Evolutionary conservation across 2,113 vertebrate species (phyloP).

Genomic region (Sylvietta virens): DNA sequence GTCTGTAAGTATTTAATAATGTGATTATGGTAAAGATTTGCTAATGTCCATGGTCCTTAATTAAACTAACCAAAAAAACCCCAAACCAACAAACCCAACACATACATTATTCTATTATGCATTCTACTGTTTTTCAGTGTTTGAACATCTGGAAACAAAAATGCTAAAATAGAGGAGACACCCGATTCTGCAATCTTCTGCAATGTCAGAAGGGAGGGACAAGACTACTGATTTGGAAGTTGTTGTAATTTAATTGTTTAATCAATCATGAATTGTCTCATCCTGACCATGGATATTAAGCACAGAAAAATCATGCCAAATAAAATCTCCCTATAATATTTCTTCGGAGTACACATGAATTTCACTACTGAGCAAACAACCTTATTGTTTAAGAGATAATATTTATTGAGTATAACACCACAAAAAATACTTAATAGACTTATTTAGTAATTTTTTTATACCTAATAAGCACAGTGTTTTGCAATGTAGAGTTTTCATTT

Average conservation of each 20-base stretch:
- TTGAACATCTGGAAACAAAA: background rate
- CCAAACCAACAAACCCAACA: background rate
- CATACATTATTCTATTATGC: fast-evolving
- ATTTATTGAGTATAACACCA: background rate
- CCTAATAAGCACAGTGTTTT: background rate
- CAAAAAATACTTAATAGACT: background rate
- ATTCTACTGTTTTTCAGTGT: background rate
- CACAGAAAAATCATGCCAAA: background rate
- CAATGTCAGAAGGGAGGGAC: background rate
- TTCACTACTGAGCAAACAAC: background rate
- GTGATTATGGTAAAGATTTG: background rate
- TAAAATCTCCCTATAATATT: background rate
- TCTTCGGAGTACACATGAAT: background rate
- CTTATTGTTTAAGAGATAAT: background rate
- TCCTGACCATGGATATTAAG: background rate
- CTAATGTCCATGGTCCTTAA: background rate
- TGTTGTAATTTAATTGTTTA: background rate
- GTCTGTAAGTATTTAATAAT: background rate
- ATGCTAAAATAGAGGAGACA: background rate
- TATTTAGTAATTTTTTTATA: background rate
- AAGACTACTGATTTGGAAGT: background rate
- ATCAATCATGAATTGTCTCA: background rate
- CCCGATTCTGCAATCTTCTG: background rate
- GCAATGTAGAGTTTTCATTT: background rate
- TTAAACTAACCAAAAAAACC: background rate